Base-by-base conservation (phyloP, 2,113 vertebrate genomes). In the Rattus norvegicus region DNA sequence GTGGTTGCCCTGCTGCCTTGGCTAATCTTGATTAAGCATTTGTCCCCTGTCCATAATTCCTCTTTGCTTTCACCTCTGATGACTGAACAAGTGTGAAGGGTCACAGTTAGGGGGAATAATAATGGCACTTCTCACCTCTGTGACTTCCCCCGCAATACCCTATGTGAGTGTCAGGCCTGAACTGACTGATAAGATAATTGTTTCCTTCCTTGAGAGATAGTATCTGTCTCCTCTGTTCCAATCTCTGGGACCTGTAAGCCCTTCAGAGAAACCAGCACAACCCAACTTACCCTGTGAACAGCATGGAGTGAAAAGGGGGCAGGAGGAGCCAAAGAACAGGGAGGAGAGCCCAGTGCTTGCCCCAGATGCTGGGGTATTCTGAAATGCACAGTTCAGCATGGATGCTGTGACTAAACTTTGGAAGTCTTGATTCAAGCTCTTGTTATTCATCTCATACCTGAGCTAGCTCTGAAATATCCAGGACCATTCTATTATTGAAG, bases 81-180 rank as follows among this genome's bases (percentile, higher is more conserved):
- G 9, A 54, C 0, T 16, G 49, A 75, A 26, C 9, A 16, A 1
- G 0, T 33, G 47, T 16, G 2, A 39, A 13, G 7, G 56, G 54
- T 39, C 20, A 8, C 0, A 2, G 67, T 26, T 16, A 26, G 5
- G 13, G 24, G 9, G 63, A 8, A 26, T 30, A 43, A 70, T 1
- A 26, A 16, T 24, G 65, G 30, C 19, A 33, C 28, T 28, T 61
- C 52, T 54, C 7, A 7, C 52, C 85, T 95, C 61, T 84, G 52
- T 24, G 49, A 20, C 30, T 56, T 19, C 59, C 16, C 59, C 7
- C 12, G 9, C 59, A 52, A 4, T 0, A 12, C 3, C 28, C 8
- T 4, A 12, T 73, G 70, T 8, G 20, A 20, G 30, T 16, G 7
- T 54, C 36, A 43, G 39, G 61, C 33, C 47, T 72, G 36, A 73